These are phyloP conservation scores for Drosophila kanapiae DNA, from an alignment of 1,140 invertebrate genomes.

Conservation along the genomic window DNA sequence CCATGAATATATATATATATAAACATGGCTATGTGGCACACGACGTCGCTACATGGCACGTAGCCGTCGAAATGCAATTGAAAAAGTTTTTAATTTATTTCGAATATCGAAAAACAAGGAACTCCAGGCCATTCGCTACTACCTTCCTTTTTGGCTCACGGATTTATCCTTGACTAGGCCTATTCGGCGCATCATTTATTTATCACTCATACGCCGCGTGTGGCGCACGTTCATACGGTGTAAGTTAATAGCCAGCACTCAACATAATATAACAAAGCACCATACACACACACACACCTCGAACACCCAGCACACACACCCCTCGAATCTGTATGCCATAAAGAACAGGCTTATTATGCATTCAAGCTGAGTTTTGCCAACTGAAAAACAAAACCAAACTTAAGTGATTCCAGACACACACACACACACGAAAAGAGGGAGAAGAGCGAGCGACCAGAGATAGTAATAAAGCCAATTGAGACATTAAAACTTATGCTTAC, in stretches of 20 bases:
- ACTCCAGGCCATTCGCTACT: not conserved
- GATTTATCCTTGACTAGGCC: conserved; percentile 25
- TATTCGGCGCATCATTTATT: conserved; percentile 64
- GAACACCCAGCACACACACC: not conserved
- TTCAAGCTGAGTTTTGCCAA: conserved; percentile 68
- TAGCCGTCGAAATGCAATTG: conserved; percentile 63
- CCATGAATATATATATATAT: not conserved
- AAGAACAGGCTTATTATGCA: conserved; percentile 65
- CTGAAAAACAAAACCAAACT: conserved; percentile 73
- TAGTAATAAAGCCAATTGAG: conserved; percentile 56
- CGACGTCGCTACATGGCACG: conserved; percentile 28
- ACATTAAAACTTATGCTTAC: conserved; percentile 62
- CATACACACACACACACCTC: conserved; percentile 1
- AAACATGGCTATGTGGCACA: not conserved
- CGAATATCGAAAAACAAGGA: conserved; percentile 59
- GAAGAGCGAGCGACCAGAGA: not conserved
- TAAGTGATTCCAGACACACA: conserved; percentile 70
- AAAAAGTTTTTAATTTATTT: conserved; percentile 78
- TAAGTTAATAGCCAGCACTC: conserved; percentile 73
- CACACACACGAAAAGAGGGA: conserved; percentile 10
- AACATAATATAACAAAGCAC: conserved; percentile 70
- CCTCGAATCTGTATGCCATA: conserved; percentile 26
- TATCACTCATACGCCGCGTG: conserved; percentile 66
- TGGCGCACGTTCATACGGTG: conserved; percentile 58
- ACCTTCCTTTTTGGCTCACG: not conserved